These are phyloP conservation scores for Itoplectis maculator DNA, from an alignment of 2,888 invertebrate genomes.

Conservation along the genomic window DNA sequence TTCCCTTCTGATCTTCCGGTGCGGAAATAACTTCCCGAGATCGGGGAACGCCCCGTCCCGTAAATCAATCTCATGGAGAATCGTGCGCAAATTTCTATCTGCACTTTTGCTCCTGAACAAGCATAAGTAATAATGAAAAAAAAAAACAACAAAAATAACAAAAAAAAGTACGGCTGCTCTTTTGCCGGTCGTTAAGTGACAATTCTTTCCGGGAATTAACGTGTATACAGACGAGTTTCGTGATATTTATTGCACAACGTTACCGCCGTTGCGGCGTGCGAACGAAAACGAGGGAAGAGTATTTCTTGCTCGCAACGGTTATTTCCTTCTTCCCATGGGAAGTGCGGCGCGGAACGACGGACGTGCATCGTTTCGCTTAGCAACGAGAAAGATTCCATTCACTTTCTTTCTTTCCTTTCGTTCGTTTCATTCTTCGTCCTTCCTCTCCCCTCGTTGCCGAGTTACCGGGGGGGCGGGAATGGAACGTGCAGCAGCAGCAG, in stretches of 20 bases:
- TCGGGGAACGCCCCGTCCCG: neutral
- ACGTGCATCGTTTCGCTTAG: constrained; percentile 45
- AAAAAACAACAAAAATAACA: too few relatives aligned
- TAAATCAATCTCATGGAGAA: neutral
- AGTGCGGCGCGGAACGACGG: neutral
- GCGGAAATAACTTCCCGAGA: neutral
- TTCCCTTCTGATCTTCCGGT: constrained; percentile 2
- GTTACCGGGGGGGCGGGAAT: constrained; percentile 19
- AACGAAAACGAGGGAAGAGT: constrained; percentile 32
- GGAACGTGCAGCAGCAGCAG: constrained; percentile 21
- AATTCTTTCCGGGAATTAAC: neutral
- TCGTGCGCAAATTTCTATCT: neutral
- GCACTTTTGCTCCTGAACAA: too few relatives aligned
- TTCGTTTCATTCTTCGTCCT: constrained; percentile 22
- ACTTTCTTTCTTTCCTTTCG: constrained; percentile 15
- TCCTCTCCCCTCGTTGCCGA: neutral
- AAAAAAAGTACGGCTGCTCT: too few relatives aligned
- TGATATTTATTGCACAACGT: constrained; percentile 21
- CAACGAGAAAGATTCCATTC: constrained; percentile 48
- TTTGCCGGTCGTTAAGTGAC: too few relatives aligned
- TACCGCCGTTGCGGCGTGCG: constrained; percentile 16
- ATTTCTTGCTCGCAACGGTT: constrained; percentile 35
- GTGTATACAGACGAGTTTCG: constrained; percentile 16
- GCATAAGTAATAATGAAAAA: too few relatives aligned
- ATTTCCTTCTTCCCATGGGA: constrained; percentile 30